Base-by-base conservation (phyloP, 2,797 vertebrate genomes). In the Pseudochirops corinnae region DNA sequence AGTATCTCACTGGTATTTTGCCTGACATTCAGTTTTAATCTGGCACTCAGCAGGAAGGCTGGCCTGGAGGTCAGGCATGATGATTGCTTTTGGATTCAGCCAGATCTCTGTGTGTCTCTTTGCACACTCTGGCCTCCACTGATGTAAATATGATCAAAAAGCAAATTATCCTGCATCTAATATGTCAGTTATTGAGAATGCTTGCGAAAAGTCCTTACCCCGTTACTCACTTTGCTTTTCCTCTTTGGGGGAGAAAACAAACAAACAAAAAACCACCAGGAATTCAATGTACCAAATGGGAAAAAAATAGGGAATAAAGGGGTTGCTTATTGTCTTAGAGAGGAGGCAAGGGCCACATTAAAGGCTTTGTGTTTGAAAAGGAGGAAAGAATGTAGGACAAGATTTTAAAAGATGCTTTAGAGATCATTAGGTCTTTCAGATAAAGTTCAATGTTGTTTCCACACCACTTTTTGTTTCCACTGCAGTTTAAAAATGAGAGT, bases 21-120 rank as follows among this genome's bases (percentile, higher is more conserved):
- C 14, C 57, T 57, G 90, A 92, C 2, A 55, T 90, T 92, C 10
- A 14, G 52, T 93, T 97, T 58, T 95, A 94, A 96, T 92, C 96
- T 95, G n/a, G 28, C 31, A 90, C 94, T 33, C 94, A 91, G 97
- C 56, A 90, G 95, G 92, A 92, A 26, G 10, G 1, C 13, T 92
- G 67, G 55, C 91, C 92, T 33, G 46, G 60, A 0, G 0, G 91
- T 56, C 93, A 92, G n/a, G 74, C 29, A 16, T 31, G 91, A 91
- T 46, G 52, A 94, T 16, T 46, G 13, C 18, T 55, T 94, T 92
- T 31, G 50, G 74, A 94, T 87, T 33, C 31, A 28, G 74, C 33
- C 56, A 91, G 26, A 7, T 56, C 33, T 95, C 92, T 90, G 39
- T 53, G 53, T 95, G n/a, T 92, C 90, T 74, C 92, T 39, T 31